Percentiles rank a stretch among this genome's conserved stretches.
Evolutionary conservation across 2,113 vertebrate species (phyloP).

Genomic region (Brachypodius melanocephalos): DNA sequence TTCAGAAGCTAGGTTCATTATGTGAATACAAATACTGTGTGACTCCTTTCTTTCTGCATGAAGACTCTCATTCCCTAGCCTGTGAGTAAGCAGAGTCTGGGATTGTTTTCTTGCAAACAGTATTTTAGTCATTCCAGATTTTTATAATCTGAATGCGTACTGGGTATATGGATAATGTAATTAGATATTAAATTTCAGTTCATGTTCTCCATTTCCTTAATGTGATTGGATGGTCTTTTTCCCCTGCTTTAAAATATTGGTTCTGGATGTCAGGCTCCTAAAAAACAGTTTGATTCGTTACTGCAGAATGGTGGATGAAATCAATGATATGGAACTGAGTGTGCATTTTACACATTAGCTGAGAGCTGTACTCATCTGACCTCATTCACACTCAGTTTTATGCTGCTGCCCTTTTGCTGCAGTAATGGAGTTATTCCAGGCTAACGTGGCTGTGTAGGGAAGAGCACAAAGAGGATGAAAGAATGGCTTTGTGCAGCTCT

Average conservation of each 20-base stretch:
- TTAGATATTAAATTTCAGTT: constrained; percentile 1
- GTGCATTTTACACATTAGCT: constrained; percentile 14
- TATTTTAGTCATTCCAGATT: neutral
- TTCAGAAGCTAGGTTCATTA: neutral
- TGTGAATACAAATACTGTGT: neutral
- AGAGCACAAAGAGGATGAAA: neutral
- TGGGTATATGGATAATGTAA: neutral
- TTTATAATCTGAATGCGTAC: neutral
- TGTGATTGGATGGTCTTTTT: neutral
- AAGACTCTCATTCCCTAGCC: neutral
- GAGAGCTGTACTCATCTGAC: neutral
- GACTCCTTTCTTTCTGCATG: neutral
- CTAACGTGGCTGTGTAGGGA: neutral
- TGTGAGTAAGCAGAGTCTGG: neutral
- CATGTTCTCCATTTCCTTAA: constrained; percentile 34
- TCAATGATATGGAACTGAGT: neutral
- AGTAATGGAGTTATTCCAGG: neutral
- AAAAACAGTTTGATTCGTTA: neutral
- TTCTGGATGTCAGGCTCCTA: neutral
- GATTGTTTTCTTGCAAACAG: neutral
- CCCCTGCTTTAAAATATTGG: constrained; percentile 17
- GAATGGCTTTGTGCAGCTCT: neutral
- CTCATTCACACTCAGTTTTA: neutral
- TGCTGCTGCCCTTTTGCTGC: neutral
- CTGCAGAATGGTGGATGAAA: neutral